Evolutionary conservation across 2,888 invertebrate species (phyloP), one percentile per base, ranked within the genome.

Genomic region (Microplitis deprimator): DNA sequence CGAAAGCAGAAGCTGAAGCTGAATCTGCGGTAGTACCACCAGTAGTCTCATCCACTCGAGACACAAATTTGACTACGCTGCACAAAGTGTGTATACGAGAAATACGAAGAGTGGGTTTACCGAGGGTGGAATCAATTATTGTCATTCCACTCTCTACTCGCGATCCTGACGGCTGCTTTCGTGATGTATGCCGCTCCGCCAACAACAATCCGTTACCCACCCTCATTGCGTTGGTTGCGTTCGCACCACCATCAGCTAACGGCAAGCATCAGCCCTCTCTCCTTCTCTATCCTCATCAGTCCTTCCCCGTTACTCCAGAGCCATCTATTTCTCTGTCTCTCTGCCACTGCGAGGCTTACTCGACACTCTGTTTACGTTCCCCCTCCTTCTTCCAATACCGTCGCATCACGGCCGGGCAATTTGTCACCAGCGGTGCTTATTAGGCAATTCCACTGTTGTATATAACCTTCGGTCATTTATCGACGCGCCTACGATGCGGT

Each of bases 381-480:
- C 79, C 75, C 67, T 76, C 74, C 60, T 76, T 74, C 50, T 81
- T 83, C 82, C 85, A 87, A 88, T 88, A 87, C 88, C 86, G 83
- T 85, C 82, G 84, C 87, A 87, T 89, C 87, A 86, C 84, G 86
- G 84, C 84, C 81, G 82, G 84, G 86, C 87, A 87, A 89, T 89
- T 89, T 89, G 89, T 89, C 89, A 89, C 86, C 85, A 85, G 86
- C 85, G 85, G 83, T 86, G 88, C 88, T 89, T 89, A 89, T 89
- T 89, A 89, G 87, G 88, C 87, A 86, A 88, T 89, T 88, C 85
- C 85, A 81, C 81, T 79, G 86, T 84, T 85, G 79, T 81, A 81
- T 83, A 29, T 29, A 29, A 29, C 81, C 82, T 84, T 84, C 82
- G 86, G 84, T 86, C 86, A 85, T 88, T 87, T 88, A 88, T 88